A percentile compares a stretch with the other conserved stretches of the same genome.
Conservation (phyloP, 2,113 vertebrate genomes). For the Nanorana parkeri region DNA sequence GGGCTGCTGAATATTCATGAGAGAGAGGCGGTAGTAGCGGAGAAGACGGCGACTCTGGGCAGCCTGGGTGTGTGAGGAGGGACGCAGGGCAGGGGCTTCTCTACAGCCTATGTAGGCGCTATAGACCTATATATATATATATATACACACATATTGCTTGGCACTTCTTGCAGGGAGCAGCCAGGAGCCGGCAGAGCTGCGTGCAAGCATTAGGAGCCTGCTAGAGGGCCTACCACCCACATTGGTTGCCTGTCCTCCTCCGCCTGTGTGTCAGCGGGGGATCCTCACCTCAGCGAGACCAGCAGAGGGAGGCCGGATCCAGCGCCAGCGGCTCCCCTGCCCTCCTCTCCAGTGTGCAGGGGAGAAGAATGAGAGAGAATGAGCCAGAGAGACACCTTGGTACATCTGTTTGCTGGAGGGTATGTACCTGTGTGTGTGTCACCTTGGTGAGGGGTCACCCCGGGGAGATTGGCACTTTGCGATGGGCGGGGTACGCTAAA, state of each 20-base stretch:
- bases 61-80: conserved; percentile 5
- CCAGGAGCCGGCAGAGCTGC: background rate
- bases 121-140: background rate
- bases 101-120: conserved; percentile 31
- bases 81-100: background rate
- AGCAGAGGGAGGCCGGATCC: too few species aligned
- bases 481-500: too few species aligned
- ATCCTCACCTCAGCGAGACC: too few species aligned
- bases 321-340: conserved; percentile 32
- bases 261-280: too few species aligned
- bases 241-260: background rate
- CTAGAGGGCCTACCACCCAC: conserved; percentile 25
- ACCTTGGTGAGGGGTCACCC: background rate
- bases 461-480: too few species aligned
- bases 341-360: conserved; percentile 61
- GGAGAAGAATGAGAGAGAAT: conserved; percentile 85
- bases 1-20: conserved; percentile 53
- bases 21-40: conserved; percentile 20
- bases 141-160: background rate
- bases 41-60: background rate
- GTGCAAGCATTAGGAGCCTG: background rate
- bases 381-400: conserved; percentile 93
- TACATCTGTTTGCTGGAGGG: conserved; percentile 96
- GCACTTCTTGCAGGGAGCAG: background rate
- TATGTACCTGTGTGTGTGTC: conserved; percentile 67